A percentile compares a stretch with the other conserved stretches of the same genome.
These are phyloP conservation scores for Beroe forskalii DNA, from an alignment of 37 sponge, comb jelly and placozoan genomes.

Conservation along the genomic window DNA sequence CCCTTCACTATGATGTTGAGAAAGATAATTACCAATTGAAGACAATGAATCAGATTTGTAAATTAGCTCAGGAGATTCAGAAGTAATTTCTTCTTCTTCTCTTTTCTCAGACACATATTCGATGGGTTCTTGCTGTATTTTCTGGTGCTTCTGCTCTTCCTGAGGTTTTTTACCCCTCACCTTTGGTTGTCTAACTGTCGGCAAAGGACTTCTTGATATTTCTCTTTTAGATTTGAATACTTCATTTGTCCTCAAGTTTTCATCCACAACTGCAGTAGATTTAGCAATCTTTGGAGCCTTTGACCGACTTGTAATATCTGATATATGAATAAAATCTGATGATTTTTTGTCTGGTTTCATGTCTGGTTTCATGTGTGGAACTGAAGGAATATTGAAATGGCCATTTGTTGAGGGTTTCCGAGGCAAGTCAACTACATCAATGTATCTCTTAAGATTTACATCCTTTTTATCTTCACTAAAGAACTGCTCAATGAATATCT, in stretches of 20 bases:
- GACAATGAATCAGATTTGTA: slow-evolving; percentile 7
- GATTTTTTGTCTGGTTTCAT: neutral
- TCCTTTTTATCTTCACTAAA: neutral
- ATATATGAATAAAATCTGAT: neutral
- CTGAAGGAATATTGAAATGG: neutral
- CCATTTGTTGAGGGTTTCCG: neutral
- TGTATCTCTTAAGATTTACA: neutral
- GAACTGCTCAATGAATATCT: slow-evolving; percentile 35
- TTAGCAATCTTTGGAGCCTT: neutral
- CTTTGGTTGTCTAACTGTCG: neutral
- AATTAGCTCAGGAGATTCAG: neutral
- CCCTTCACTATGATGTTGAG: neutral
- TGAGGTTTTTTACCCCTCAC: neutral
- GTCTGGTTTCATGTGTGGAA: neutral
- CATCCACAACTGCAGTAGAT: neutral
- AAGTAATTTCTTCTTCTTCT: neutral
- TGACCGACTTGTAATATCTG: neutral
- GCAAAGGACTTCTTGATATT: slow-evolving; percentile 10
- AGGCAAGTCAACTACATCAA: slow-evolving; percentile 30
- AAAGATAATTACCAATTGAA: slow-evolving; percentile 51
- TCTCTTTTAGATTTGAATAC: neutral
- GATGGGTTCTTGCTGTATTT: neutral
- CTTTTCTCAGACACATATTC: neutral
- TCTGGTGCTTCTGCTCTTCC: neutral
- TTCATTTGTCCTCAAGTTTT: neutral